Base-by-base conservation (phyloP, 2,113 vertebrate genomes). In the Halichoeres trimaculatus region DNA sequence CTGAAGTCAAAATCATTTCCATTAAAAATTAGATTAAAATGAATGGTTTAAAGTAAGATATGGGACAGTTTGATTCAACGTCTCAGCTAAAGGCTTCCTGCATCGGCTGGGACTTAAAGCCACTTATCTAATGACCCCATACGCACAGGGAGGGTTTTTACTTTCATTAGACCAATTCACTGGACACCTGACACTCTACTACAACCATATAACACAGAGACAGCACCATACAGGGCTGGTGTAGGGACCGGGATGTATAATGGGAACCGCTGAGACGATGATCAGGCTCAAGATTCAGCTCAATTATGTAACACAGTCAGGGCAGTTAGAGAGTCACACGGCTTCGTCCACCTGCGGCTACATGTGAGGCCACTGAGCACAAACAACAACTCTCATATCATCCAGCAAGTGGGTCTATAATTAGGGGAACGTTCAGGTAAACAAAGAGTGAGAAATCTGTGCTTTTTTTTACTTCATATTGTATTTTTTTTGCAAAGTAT, bases 81-180 rank as follows among this genome's bases (percentile, higher is more conserved):
- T 20, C 40, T 30, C 57, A 58, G 22, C 19, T 30, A 54, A 55
- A 67, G 16, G 48, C 24, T 70, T 75, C 63, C 24, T 64, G 34
- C 26, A 17, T 26, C 22, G 8, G 38, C 10, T 65, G 52, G 59
- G 45, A 70, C 34, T 68, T 45, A 24, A 5, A 38, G 20, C 16
- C 60, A 80, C 50, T 69, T 71, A 38, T 65, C 71, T 66, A 78
- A 85, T 87, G 63, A 85, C 59, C 45, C 54, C 30, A n/a, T 56
- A 8, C 64, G 40, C 20, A 10, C 38, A 56, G 16, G 41, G 45
- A 63, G 53, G 47, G 50, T 61, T 87, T 87, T 88, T 79, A 85
- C 85, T 90, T 87, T 84, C 72, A 75, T 74, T 78, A 54, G 30
- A n/a, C 72, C 60, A 78, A 75, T 81, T 77, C 60, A 70, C 23